These are phyloP conservation scores for Empidonax traillii DNA, from an alignment of 2,113 vertebrate genomes.

Conservation along the genomic window DNA sequence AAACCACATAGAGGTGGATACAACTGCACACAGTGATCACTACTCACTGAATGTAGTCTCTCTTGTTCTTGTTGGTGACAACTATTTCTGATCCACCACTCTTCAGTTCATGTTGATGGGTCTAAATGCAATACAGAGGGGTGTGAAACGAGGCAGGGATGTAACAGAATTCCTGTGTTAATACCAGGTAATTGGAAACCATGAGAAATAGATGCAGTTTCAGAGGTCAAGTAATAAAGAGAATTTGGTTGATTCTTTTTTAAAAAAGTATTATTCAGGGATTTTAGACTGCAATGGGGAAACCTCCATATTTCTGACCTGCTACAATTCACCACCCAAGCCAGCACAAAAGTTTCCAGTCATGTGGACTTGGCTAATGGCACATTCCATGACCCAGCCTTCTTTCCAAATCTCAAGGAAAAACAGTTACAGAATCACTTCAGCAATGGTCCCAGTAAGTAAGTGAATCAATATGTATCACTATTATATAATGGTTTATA, in stretches of 20 bases:
- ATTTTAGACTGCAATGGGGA: neutral
- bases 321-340: neutral
- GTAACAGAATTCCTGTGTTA: neutral
- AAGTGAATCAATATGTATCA: neutral
- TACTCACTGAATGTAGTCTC: conserved; percentile 97
- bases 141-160: neutral
- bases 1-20: neutral
- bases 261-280: neutral
- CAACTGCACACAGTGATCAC: neutral
- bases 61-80: conserved; percentile 93
- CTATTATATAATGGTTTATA: neutral
- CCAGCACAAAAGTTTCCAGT: neutral
- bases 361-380: neutral
- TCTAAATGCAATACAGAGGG: conserved; percentile 72
- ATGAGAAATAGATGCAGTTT: neutral
- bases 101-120: conserved; percentile 94
- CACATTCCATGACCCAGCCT: neutral
- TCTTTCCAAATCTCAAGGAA: neutral
- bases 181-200: neutral
- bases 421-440: neutral
- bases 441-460: neutral
- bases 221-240: neutral
- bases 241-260: neutral
- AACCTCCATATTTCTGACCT: neutral
- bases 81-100: conserved; percentile 87